phyloP scores from a whole-genome alignment of 2,888 invertebrate species.

The Schizaphis graminum region DNA sequence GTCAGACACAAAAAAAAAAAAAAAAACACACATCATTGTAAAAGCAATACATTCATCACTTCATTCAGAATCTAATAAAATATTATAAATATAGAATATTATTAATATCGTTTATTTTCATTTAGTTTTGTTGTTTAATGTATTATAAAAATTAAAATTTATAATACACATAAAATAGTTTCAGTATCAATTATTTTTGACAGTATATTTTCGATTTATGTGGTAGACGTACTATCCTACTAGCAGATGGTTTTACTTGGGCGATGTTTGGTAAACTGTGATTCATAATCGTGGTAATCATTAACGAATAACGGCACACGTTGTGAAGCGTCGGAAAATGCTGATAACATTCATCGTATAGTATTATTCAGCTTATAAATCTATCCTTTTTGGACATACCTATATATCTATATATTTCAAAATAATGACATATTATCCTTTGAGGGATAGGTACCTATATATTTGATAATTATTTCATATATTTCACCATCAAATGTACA shows the following conservation, averaged over 20 bases:
- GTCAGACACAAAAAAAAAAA: too few species aligned
- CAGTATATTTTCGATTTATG: background rate
- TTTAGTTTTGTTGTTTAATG: background rate
- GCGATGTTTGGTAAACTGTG: background rate
- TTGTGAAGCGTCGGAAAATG: background rate
- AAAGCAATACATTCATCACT: too few species aligned
- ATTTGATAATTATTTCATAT: background rate
- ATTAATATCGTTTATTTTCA: background rate
- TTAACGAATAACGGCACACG: too few species aligned
- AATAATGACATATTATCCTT: background rate
- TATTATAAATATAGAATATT: background rate
- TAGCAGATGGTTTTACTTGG: too few species aligned
- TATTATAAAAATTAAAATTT: background rate
- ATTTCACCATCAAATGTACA: background rate
- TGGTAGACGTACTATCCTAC: background rate
- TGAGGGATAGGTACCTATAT: background rate
- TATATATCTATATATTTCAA: background rate
- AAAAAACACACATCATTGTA: too few species aligned
- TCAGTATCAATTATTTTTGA: background rate
- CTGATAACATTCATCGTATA: background rate
- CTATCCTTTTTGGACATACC: background rate
- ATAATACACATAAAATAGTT: background rate
- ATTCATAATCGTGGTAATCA: background rate
- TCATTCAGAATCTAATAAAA: too few species aligned
- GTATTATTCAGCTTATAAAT: background rate